Conservation (phyloP, 2,888 invertebrate genomes). For the Andrena marginata region DNA sequence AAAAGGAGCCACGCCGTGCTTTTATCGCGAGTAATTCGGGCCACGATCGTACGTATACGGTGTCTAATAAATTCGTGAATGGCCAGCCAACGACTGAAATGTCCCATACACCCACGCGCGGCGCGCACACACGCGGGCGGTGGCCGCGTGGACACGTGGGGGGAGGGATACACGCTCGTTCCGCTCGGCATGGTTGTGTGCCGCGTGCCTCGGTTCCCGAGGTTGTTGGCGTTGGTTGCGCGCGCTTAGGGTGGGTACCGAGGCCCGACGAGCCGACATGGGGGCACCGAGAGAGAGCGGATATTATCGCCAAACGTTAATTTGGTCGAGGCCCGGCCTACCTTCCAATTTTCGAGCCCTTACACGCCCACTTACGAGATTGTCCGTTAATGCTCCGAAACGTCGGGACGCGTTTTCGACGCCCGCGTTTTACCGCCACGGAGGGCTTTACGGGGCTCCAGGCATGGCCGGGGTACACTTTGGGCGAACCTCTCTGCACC, state of each 20-base stretch:
- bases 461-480: slow-evolving; percentile 2
- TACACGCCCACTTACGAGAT: slow-evolving; percentile 85
- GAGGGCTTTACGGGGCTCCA: slow-evolving; percentile 35
- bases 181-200: slow-evolving; percentile 25
- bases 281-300: slow-evolving; percentile 79
- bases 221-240: slow-evolving; percentile 62
- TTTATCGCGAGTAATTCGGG: slow-evolving; percentile 73
- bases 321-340: slow-evolving; percentile 83
- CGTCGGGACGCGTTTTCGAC: slow-evolving; percentile 81
- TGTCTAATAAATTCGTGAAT: slow-evolving; percentile 74
- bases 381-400: slow-evolving; percentile 84
- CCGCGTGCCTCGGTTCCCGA: slow-evolving; percentile 47
- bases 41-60: slow-evolving; percentile 68
- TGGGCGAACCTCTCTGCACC: neutral
- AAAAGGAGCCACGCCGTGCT: slow-evolving; percentile 58
- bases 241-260: slow-evolving; percentile 65
- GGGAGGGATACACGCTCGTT: neutral
- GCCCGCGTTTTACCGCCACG: slow-evolving; percentile 74
- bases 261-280: slow-evolving; percentile 59
- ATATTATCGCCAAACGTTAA: slow-evolving; percentile 85
- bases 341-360: slow-evolving; percentile 85
- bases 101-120: slow-evolving; percentile 69
- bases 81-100: slow-evolving; percentile 65
- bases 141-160: too few species aligned
- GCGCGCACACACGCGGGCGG: slow-evolving; percentile 22